Conservation (phyloP, 2,797 vertebrate genomes). For the Valencia hispanica region DNA sequence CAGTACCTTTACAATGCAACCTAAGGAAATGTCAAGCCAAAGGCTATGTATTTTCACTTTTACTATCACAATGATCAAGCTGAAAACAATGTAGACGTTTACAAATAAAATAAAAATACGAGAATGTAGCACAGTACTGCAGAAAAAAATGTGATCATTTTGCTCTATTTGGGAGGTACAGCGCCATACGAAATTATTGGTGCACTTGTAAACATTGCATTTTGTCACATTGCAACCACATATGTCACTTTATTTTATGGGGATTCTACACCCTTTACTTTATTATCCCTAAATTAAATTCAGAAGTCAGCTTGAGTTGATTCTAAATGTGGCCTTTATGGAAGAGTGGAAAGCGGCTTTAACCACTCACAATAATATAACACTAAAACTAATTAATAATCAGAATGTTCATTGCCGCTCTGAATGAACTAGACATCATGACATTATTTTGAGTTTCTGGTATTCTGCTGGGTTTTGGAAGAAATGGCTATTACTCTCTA, state of each 20-base stretch:
- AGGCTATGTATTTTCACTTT: constrained; percentile 6
- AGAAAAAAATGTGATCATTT: neutral
- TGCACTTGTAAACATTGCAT: no score
- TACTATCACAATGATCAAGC: neutral
- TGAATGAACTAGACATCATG: no score
- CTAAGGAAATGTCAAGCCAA: neutral
- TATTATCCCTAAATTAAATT: neutral
- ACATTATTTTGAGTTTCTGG: no score
- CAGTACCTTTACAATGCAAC: constrained; percentile 5
- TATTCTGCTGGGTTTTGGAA: no score
- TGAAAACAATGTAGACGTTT: neutral
- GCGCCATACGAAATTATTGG: no score
- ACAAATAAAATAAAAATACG: neutral
- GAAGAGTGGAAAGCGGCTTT: no score
- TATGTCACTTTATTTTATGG: neutral
- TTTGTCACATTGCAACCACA: no score
- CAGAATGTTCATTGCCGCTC: no score
- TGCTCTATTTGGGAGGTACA: neutral
- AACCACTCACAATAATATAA: no score
- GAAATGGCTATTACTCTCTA: no score
- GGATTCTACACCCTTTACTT: neutral
- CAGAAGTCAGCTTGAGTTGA: neutral
- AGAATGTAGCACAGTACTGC: no score
- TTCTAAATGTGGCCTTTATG: neutral
- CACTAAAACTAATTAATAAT: no score